Conservation (phyloP, 2,797 vertebrate species). For the Agapornis canus region DNA sequence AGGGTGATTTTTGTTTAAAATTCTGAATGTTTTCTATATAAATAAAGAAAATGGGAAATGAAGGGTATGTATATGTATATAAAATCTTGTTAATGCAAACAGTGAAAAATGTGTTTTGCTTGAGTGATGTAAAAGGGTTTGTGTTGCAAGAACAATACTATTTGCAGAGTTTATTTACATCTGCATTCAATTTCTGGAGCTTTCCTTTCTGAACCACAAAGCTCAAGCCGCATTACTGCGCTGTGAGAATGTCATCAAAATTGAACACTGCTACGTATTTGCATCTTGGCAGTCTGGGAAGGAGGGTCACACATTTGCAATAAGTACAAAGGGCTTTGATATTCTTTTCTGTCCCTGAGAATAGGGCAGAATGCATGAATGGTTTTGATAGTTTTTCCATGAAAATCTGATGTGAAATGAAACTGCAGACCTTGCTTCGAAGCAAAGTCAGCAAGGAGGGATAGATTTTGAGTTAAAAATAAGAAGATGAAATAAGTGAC, state of each 20-base stretch:
- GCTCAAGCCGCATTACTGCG: neutral
- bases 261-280: neutral
- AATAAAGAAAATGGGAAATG: conserved; percentile 1
- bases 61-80: neutral
- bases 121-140: neutral
- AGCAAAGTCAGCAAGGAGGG: neutral
- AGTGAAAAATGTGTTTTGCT: neutral
- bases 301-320: neutral
- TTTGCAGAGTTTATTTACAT: conserved; percentile 18
- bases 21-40: neutral
- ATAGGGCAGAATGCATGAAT: neutral
- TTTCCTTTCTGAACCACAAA: neutral
- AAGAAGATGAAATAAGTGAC: conserved; percentile 27
- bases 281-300: neutral
- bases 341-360: neutral
- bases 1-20: neutral
- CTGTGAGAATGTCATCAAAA: neutral
- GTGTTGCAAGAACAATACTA: neutral
- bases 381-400: neutral
- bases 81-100: neutral
- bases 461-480: conserved; percentile 16
- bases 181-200: neutral
- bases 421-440: neutral
- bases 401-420: neutral
- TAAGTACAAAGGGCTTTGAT: neutral